phyloP scores from a whole-genome alignment of 1,140 invertebrate genomes.

The Heliconius hewitsoni region DNA sequence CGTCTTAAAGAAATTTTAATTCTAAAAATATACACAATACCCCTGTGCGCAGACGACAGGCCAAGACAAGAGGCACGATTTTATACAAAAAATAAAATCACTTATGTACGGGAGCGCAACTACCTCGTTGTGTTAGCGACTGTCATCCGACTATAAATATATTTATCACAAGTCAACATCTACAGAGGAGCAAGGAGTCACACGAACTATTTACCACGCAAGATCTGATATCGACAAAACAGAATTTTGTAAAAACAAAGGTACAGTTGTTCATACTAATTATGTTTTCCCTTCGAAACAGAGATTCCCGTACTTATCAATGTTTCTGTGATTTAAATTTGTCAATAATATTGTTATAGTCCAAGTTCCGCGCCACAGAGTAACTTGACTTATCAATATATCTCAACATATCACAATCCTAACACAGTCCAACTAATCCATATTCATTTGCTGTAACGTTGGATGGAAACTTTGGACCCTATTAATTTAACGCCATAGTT shows the following conservation, averaged over 20 bases:
- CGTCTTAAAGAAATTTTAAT: slow-evolving; percentile 62
- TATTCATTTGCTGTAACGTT: slow-evolving; percentile 63
- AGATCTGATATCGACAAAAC: slow-evolving; percentile 22
- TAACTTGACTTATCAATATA: slow-evolving; percentile 49
- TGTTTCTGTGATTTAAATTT: slow-evolving; percentile 56
- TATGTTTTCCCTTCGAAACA: slow-evolving; percentile 77
- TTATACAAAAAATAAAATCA: slow-evolving; percentile 81
- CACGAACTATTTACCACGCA: slow-evolving; percentile 11
- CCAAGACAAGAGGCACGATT: slow-evolving; percentile 79
- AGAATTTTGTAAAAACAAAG: slow-evolving; percentile 37
- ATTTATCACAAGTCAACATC: slow-evolving; percentile 74
- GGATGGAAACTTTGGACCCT: slow-evolving; percentile 79
- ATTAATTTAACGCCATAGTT: slow-evolving; percentile 63
- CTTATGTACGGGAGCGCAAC: slow-evolving; percentile 70
- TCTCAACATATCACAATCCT: slow-evolving; percentile 62
- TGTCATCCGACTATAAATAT: slow-evolving; percentile 75
- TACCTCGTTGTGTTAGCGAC: slow-evolving; percentile 77
- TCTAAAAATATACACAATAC: slow-evolving; percentile 74
- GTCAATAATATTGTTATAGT: slow-evolving; percentile 27
- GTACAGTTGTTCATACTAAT: slow-evolving; percentile 60
- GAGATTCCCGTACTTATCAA: slow-evolving; percentile 79
- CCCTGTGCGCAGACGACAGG: slow-evolving; percentile 76
- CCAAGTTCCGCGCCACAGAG: slow-evolving; percentile 59
- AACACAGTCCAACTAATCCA: slow-evolving; percentile 64
- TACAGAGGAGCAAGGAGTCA: slow-evolving; percentile 59